Evolutionary conservation across 2,888 invertebrate species (phyloP).

Genomic region (Teleogryllus oceanicus): DNA sequence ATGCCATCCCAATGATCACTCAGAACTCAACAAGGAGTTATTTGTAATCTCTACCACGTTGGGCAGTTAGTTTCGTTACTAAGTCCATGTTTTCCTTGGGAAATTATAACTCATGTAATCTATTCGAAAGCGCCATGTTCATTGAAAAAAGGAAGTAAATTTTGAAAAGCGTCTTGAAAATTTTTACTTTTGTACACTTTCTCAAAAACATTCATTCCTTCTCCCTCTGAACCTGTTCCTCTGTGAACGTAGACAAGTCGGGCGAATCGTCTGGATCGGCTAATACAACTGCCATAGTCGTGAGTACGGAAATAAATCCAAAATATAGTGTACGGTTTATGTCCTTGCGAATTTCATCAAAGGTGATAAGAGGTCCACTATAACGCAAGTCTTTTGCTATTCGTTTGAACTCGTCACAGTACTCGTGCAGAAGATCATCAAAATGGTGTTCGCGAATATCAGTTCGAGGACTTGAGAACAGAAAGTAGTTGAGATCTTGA

Average conservation of each 20-base stretch:
- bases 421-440: constrained; percentile 23
- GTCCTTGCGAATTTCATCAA: neutral
- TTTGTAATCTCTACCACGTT: too few relatives aligned
- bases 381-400: neutral
- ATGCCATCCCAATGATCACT: too few relatives aligned
- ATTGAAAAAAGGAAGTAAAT: neutral
- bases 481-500: constrained; percentile 35
- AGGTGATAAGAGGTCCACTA: neutral
- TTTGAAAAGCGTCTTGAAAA: neutral
- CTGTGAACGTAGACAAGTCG: neutral
- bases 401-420: neutral
- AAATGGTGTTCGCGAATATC: constrained; percentile 23
- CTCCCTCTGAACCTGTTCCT: constrained; percentile 3
- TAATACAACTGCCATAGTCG: neutral
- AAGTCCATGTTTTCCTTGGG: too few relatives aligned
- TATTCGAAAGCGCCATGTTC: too few relatives aligned
- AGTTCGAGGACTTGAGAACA: constrained; percentile 30
- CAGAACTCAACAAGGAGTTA: too few relatives aligned
- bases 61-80: too few relatives aligned
- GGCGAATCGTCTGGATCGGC: constrained; percentile 19
- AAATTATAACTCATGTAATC: too few relatives aligned
- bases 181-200: neutral
- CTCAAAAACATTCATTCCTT: neutral
- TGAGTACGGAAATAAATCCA: neutral
- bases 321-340: neutral